These are phyloP conservation scores for Camptogramma bilineatum DNA, from an alignment of 2,888 invertebrate genomes.

Conservation along the genomic window DNA sequence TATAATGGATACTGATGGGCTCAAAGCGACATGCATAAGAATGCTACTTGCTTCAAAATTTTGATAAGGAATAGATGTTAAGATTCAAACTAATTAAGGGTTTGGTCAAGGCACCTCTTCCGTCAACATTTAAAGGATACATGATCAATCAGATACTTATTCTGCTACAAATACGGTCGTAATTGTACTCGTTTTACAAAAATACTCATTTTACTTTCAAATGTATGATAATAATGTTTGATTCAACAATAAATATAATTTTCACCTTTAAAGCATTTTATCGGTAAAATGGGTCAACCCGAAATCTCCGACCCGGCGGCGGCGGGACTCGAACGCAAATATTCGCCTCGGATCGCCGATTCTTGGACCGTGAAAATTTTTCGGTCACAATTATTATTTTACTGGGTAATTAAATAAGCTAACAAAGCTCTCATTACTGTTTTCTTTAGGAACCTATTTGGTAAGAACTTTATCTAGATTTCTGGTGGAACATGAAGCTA, in stretches of 20 bases:
- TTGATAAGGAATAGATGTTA: too few species aligned
- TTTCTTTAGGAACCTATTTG: background rate
- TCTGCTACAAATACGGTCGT: too few species aligned
- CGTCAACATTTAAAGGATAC: too few species aligned
- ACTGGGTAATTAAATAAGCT: constrained; percentile 1
- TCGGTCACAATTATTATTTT: background rate
- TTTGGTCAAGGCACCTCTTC: too few species aligned
- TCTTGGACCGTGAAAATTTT: background rate
- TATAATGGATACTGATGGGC: too few species aligned
- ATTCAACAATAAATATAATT: background rate
- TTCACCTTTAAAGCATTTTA: background rate
- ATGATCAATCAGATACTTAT: too few species aligned
- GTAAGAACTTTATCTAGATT: background rate
- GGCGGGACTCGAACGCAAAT: background rate
- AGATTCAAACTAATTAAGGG: too few species aligned
- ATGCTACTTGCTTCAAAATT: too few species aligned
- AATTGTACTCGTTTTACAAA: too few species aligned
- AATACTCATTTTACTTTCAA: background rate
- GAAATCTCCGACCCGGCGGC: background rate
- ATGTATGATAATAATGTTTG: background rate
- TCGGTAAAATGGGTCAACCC: background rate
- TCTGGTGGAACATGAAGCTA: too few species aligned
- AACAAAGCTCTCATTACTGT: background rate
- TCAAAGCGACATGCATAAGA: too few species aligned
- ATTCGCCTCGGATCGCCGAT: background rate